Evolutionary conservation across 1,140 invertebrate genomes (phyloP).

Genomic region (Triops longicaudatus): DNA sequence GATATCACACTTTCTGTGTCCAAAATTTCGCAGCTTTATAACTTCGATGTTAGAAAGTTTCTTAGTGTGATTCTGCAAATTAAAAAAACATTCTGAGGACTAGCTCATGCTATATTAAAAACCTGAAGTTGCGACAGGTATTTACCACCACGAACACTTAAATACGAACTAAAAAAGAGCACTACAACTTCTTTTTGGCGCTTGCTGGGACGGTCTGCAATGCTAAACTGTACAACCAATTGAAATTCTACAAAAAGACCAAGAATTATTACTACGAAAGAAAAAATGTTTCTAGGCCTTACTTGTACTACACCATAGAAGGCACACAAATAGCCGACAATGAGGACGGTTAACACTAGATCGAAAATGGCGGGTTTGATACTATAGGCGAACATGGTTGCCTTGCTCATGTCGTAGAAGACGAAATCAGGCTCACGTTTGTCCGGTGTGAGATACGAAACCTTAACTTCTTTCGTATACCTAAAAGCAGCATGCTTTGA

Average conservation of each 20-base stretch:
- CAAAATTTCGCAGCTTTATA: no score
- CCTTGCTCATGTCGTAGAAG: constrained; percentile 73
- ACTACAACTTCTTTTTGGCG: neutral
- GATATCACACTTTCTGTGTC: no score
- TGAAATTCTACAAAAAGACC: constrained; percentile 9
- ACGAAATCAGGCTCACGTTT: constrained; percentile 86
- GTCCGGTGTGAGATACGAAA: constrained; percentile 59
- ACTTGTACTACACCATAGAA: constrained; percentile 74
- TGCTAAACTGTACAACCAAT: neutral
- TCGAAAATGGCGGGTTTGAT: constrained; percentile 97
- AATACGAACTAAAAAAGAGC: neutral
- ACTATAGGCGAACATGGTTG: constrained; percentile 77
- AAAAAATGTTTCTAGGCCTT: constrained; percentile 28
- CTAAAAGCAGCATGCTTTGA: constrained; percentile 37
- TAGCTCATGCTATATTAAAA: constrained; percentile 9
- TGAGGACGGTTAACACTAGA: constrained; percentile 79
- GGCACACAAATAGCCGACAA: constrained; percentile 67
- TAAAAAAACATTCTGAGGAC: neutral
- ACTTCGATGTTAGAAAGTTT: no score
- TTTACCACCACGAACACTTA: neutral
- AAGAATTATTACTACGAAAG: neutral
- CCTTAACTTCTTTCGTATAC: constrained; percentile 64
- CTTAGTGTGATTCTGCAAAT: no score
- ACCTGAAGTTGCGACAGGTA: neutral
- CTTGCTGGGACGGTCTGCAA: neutral